Conservation (phyloP, 2,888 invertebrate genomes). For the Rotaria macrura region DNA sequence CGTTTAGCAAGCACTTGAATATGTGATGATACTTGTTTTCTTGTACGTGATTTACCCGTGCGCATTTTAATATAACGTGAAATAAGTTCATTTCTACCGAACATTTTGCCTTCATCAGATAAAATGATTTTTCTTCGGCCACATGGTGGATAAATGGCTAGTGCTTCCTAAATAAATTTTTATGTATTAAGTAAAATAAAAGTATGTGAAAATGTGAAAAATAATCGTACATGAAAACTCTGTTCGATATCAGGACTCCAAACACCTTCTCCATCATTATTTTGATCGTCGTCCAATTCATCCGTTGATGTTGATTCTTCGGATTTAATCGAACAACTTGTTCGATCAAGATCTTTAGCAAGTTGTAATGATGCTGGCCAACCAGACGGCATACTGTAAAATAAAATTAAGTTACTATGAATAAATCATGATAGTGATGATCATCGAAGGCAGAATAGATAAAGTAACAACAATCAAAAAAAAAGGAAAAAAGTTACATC, state of each 20-base stretch:
- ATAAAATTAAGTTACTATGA: not conserved
- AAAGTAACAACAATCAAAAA: slow-evolving; percentile 1
- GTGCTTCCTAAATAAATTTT: slow-evolving; percentile 65
- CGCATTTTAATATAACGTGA: slow-evolving; percentile 98
- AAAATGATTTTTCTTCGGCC: slow-evolving; percentile 97
- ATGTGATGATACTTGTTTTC: slow-evolving; percentile 98
- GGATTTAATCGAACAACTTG: slow-evolving; percentile 9
- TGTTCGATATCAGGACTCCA: slow-evolving; percentile 99
- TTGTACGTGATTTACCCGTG: slow-evolving; percentile 95
- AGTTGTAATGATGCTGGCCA: not conserved
- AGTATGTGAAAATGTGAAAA: no score
- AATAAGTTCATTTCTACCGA: slow-evolving; percentile 99
- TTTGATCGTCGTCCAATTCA: slow-evolving; percentile 8
- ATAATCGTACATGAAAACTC: slow-evolving; percentile 72
- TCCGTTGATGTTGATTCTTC: slow-evolving; percentile 17
- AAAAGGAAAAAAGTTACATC: not conserved
- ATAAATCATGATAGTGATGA: slow-evolving; percentile 3
- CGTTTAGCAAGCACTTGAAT: slow-evolving; percentile 97
- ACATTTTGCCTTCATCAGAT: slow-evolving; percentile 99
- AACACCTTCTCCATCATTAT: slow-evolving; percentile 85
- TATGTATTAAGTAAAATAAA: not conserved
- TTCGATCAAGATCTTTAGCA: slow-evolving; percentile 10
- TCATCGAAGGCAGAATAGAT: not conserved
- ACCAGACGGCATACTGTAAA: not conserved
- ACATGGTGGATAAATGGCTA: slow-evolving; percentile 98